Percentiles rank a stretch among this genome's conserved stretches.
Conservation (phyloP, 2,888 invertebrate genomes). For the Zhuqinia jingwanae region DNA sequence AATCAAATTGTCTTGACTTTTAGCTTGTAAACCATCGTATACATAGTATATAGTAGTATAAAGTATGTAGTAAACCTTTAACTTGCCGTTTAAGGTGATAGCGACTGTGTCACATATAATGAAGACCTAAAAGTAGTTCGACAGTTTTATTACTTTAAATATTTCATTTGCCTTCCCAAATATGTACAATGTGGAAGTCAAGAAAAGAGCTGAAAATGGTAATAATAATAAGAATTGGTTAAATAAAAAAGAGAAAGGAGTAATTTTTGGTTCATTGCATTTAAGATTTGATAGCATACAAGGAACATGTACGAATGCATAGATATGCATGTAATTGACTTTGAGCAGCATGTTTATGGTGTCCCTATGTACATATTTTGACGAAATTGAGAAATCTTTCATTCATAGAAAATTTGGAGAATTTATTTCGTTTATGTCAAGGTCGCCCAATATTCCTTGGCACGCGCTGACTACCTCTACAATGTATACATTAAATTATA, state of each 20-base stretch:
- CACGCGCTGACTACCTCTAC: background rate
- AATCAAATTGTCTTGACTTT: constrained; percentile 23
- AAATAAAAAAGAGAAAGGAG: constrained; percentile 46
- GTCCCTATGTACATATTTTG: too few species aligned
- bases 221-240: constrained; percentile 44
- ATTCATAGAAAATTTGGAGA: background rate
- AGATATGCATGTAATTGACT: constrained; percentile 33
- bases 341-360: background rate
- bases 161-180: constrained; percentile 51
- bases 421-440: constrained; percentile 31
- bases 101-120: constrained; percentile 44
- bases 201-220: constrained; percentile 52
- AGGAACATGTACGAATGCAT: background rate
- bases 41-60: background rate
- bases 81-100: constrained; percentile 40
- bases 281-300: constrained; percentile 28
- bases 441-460: background rate
- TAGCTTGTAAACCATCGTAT: too few species aligned
- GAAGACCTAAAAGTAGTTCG: constrained; percentile 57
- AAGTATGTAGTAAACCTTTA: background rate
- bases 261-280: constrained; percentile 51
- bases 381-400: background rate
- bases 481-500: too few species aligned
- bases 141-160: constrained; percentile 59
- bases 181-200: constrained; percentile 43